These are phyloP conservation scores for Leucania comma DNA, from an alignment of 2,888 invertebrate genomes.

Conservation along the genomic window DNA sequence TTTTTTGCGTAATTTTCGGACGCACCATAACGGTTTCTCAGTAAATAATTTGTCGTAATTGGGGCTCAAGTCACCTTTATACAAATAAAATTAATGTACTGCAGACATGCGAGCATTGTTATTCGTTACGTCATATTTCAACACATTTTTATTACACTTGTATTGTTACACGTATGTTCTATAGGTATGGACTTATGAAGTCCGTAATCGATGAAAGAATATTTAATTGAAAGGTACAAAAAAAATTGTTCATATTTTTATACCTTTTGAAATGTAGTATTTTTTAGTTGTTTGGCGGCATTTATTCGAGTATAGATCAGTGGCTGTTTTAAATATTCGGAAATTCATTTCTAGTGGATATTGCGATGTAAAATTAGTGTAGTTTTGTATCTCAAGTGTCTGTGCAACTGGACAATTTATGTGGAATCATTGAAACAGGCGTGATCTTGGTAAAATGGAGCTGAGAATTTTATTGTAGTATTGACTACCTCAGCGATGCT, in stretches of 20 bases:
- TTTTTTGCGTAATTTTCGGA: conserved; percentile 24
- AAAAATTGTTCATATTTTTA: too few relatives aligned
- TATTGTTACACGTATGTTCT: neutral
- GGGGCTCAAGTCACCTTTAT: conserved; percentile 23
- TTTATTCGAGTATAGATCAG: too few relatives aligned
- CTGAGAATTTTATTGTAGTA: too few relatives aligned
- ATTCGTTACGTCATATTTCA: conserved; percentile 26
- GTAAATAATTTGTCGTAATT: conserved; percentile 56
- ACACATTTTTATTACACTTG: conserved; percentile 12
- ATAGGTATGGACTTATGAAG: conserved; percentile 4
- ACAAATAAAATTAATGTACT: conserved; percentile 46
- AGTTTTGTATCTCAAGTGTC: too few relatives aligned
- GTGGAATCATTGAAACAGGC: too few relatives aligned
- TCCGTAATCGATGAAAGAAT: conserved; percentile 12
- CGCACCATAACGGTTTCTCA: conserved; percentile 22
- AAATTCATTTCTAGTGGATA: too few relatives aligned
- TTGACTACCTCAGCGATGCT: too few relatives aligned
- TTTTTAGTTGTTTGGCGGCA: neutral
- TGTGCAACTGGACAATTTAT: too few relatives aligned
- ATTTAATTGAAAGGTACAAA: neutral
- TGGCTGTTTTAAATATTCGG: too few relatives aligned
- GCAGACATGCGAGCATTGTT: conserved; percentile 49
- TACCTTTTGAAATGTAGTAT: conserved; percentile 4
- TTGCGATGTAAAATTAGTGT: too few relatives aligned
- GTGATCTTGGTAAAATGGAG: too few relatives aligned